phyloP scores from a whole-genome alignment of 2,888 invertebrate genomes.

The Aporophyla nigra region DNA sequence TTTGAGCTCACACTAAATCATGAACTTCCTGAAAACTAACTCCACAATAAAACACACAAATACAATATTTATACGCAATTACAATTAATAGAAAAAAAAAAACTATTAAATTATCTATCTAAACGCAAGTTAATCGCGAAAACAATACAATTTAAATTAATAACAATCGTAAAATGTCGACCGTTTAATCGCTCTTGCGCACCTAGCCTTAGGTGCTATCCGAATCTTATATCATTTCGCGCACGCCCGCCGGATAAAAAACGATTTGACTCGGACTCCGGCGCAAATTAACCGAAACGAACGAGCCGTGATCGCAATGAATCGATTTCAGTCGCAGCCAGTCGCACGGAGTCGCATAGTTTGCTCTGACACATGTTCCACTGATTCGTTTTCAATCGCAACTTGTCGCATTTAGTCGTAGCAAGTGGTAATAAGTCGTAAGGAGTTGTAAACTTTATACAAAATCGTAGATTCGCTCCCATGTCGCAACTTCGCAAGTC shows the following conservation, averaged over 20 bases:
- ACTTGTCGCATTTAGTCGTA: conserved; percentile 8
- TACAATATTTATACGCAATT: conserved; percentile 34
- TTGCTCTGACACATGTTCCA: conserved; percentile 11
- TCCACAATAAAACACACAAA: conserved; percentile 4
- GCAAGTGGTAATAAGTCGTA: conserved; percentile 9
- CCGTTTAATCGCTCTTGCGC: conserved; percentile 54
- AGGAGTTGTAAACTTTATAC: background rate
- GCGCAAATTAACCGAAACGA: conserved; percentile 61
- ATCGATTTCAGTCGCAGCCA: conserved; percentile 40
- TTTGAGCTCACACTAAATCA: background rate
- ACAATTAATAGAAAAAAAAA: conserved; percentile 17
- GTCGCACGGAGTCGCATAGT: conserved; percentile 16
- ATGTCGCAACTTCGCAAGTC: background rate
- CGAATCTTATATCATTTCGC: conserved; percentile 63
- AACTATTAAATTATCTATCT: conserved; percentile 36
- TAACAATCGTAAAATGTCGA: conserved; percentile 59
- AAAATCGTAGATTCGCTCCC: background rate
- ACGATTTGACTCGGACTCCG: conserved; percentile 43
- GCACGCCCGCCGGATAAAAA: conserved; percentile 57
- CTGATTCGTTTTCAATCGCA: conserved; percentile 4
- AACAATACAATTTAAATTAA: conserved; percentile 62
- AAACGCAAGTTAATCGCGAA: conserved; percentile 33
- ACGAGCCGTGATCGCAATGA: conserved; percentile 53
- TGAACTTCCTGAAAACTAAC: conserved; percentile 2
- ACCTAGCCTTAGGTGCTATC: conserved; percentile 65